These are phyloP conservation scores for Noctua janthina DNA, from an alignment of 2,888 invertebrate genomes.

Conservation along the genomic window DNA sequence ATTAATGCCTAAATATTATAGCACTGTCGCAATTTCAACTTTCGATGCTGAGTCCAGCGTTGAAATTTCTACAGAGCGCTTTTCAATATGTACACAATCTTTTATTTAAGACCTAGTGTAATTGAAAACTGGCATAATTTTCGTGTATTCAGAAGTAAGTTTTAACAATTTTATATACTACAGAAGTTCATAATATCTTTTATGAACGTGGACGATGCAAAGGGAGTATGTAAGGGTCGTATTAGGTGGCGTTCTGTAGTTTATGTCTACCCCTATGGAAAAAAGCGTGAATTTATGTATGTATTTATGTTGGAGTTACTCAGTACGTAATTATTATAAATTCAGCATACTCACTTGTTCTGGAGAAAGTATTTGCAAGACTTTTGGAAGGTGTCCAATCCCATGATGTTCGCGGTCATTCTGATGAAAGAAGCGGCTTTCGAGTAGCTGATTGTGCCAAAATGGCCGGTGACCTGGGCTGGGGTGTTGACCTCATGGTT, in stretches of 20 bases:
- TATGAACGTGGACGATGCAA: not conserved
- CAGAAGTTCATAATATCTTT: not conserved
- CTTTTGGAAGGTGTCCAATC: constrained; percentile 78
- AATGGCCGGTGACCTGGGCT: constrained; percentile 91
- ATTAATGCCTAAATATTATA: no score
- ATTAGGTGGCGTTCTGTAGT: not conserved
- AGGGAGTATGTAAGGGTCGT: not conserved
- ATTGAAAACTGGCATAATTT: not conserved
- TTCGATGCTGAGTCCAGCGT: not conserved
- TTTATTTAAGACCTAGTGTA: not conserved
- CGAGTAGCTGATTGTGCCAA: constrained; percentile 92
- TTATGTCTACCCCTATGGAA: not conserved
- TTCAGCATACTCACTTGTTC: constrained; percentile 84
- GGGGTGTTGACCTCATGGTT: constrained; percentile 91
- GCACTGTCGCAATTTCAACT: no score
- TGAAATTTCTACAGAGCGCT: not conserved
- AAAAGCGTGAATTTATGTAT: not conserved
- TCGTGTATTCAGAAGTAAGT: not conserved
- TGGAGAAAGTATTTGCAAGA: constrained; percentile 81
- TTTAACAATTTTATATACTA: not conserved
- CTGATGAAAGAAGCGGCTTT: constrained; percentile 90
- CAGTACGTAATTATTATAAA: not conserved
- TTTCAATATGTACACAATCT: not conserved
- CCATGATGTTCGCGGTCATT: constrained; percentile 83
- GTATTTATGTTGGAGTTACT: not conserved